These are phyloP conservation scores for Holothuria scabra DNA, from an alignment of 53 echinoderm and acorn worm genomes.

Conservation along the genomic window DNA sequence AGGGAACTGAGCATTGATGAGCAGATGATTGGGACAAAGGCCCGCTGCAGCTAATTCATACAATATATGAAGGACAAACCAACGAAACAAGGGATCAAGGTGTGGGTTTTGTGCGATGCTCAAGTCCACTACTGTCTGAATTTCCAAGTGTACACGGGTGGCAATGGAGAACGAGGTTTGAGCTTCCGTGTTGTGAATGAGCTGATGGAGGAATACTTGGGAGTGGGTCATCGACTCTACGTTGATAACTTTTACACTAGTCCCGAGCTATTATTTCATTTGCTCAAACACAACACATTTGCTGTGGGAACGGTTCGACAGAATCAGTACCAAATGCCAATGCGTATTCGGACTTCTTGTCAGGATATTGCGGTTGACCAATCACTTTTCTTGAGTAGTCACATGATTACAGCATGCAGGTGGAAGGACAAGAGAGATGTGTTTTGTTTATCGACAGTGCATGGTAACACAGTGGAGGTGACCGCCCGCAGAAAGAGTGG, in stretches of 20 bases:
- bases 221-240: constrained; percentile 16
- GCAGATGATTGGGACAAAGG: constrained; percentile 39
- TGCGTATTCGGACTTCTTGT: background rate
- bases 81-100: constrained; percentile 7
- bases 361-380: background rate
- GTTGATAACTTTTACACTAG: constrained; percentile 38
- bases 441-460: too few relatives aligned
- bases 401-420: constrained; percentile 29
- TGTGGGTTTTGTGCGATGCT: constrained; percentile 33
- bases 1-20: constrained; percentile 29
- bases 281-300: constrained; percentile 32
- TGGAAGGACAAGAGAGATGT: constrained; percentile 50
- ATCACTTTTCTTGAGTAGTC: constrained; percentile 17
- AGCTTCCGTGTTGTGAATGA: constrained; percentile 42
- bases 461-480: background rate
- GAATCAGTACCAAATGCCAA: constrained; percentile 12
- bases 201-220: constrained; percentile 33
- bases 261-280: constrained; percentile 15
- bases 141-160: constrained; percentile 41
- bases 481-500: background rate
- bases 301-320: constrained; percentile 43
- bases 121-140: constrained; percentile 9
- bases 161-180: constrained; percentile 35
- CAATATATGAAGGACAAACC: too few relatives aligned
- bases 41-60: too few relatives aligned